phyloP scores from a whole-genome alignment of 92 coral and sea anemone species.

The Phenganax stokvisi region DNA sequence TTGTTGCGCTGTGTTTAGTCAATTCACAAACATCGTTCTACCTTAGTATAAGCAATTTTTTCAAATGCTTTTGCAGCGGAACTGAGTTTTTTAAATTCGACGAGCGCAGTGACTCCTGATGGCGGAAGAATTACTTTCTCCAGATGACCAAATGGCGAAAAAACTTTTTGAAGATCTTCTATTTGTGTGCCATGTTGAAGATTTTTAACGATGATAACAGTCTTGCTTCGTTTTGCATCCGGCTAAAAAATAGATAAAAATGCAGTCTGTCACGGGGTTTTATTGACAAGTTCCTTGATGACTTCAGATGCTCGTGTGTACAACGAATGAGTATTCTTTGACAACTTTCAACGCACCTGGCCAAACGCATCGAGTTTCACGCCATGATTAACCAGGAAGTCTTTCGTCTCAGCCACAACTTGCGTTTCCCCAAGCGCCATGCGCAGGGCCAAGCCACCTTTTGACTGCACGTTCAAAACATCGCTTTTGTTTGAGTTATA shows the following conservation, averaged over 20 bases:
- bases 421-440: constrained; percentile 99
- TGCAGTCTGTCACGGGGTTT: neutral
- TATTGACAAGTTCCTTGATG: neutral
- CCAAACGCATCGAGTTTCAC: constrained; percentile 97
- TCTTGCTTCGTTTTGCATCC: constrained; percentile 78
- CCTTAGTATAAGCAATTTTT: constrained; percentile 92
- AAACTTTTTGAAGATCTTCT: constrained; percentile 65
- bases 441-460: constrained; percentile 83
- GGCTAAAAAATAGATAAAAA: constrained; percentile 48
- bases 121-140: constrained; percentile 80
- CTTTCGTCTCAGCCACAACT: constrained; percentile 92
- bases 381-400: constrained; percentile 73
- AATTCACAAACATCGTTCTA: neutral
- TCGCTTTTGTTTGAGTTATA: constrained; percentile 84
- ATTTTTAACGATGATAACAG: constrained; percentile 83
- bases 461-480: constrained; percentile 75
- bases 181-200: constrained; percentile 76
- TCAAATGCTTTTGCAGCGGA: constrained; percentile 87
- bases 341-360: constrained; percentile 54
- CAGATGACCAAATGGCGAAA: constrained; percentile 79
- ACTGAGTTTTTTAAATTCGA: constrained; percentile 79
- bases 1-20: too few species aligned
- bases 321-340: too few species aligned
- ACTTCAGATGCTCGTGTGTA: too few species aligned
- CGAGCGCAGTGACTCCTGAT: constrained; percentile 83